Evolutionary conservation across 2,797 vertebrate species (phyloP).

Genomic region (Kryptopterus vitreolus): DNA sequence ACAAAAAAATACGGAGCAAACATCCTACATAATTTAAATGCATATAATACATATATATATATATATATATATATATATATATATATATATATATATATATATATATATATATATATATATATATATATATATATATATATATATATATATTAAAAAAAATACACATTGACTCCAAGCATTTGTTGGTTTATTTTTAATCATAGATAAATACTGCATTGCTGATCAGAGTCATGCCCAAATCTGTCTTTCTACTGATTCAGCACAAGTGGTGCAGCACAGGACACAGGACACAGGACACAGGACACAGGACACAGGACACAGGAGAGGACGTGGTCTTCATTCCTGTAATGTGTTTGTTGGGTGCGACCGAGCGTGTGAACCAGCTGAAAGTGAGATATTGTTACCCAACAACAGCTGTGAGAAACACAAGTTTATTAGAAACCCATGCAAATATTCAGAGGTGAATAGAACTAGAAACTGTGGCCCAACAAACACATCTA

Average conservation of each 20-base stretch:
- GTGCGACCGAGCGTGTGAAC: slow-evolving; percentile 31
- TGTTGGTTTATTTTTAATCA: background rate
- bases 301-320: slow-evolving; percentile 6
- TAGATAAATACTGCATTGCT: background rate
- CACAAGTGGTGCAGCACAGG: slow-evolving; percentile 11
- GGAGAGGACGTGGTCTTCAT: slow-evolving; percentile 28
- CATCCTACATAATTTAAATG: too few species aligned
- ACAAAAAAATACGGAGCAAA: too few species aligned
- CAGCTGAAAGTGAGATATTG: slow-evolving; percentile 40
- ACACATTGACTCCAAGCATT: background rate
- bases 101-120: too few species aligned
- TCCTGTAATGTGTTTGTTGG: slow-evolving; percentile 36
- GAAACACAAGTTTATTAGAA: slow-evolving; percentile 1
- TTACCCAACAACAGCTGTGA: slow-evolving; percentile 36
- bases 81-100: too few species aligned
- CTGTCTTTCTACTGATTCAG: slow-evolving; percentile 2
- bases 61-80: too few species aligned
- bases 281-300: slow-evolving; percentile 15
- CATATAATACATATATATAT: too few species aligned
- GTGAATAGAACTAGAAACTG: background rate
- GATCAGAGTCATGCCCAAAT: background rate
- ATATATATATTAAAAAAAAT: too few species aligned
- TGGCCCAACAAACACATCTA: background rate
- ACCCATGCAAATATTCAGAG: slow-evolving; percentile 6
- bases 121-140: too few species aligned